phyloP scores from a whole-genome alignment of 2,113 vertebrate genomes.

The Albula goreensis region DNA sequence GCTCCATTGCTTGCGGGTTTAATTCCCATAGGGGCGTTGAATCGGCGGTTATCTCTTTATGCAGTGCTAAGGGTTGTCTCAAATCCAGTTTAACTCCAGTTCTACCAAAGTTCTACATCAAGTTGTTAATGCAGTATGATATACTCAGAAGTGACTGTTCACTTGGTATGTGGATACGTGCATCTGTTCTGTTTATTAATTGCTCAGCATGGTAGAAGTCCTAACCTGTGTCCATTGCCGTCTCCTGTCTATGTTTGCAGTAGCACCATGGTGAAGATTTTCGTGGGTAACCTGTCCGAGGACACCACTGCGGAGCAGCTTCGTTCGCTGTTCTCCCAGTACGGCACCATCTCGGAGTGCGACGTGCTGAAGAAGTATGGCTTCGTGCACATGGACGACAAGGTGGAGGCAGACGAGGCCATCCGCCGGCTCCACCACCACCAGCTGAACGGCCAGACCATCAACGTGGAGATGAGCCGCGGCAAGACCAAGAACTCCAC shows the following conservation, averaged over 20 bases:
- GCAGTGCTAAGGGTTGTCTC: background rate
- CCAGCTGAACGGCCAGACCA: slow-evolving; percentile 87
- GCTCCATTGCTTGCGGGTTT: background rate
- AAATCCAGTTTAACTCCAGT: too few relatives aligned
- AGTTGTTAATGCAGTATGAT: too few relatives aligned
- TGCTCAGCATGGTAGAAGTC: too few relatives aligned
- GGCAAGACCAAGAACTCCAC: slow-evolving; percentile 88
- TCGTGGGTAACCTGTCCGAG: slow-evolving; percentile 90
- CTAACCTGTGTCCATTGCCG: background rate
- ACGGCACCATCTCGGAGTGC: slow-evolving; percentile 91
- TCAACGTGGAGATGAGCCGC: slow-evolving; percentile 92
- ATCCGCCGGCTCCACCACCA: slow-evolving; percentile 92
- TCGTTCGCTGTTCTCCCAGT: slow-evolving; percentile 89
- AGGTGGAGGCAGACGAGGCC: slow-evolving; percentile 85
- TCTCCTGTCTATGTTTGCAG: slow-evolving; percentile 34
- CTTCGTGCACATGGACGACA: slow-evolving; percentile 94
- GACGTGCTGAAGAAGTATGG: slow-evolving; percentile 96
- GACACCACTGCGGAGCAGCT: slow-evolving; percentile 90
- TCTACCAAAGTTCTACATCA: too few relatives aligned
- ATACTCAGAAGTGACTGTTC: too few relatives aligned
- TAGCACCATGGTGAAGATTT: slow-evolving; percentile 90
- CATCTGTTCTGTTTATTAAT: too few relatives aligned
- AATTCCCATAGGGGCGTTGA: background rate
- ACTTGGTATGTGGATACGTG: too few relatives aligned
- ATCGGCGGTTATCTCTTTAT: background rate